phyloP scores from a whole-genome alignment of 64 coral and sea anemone genomes.

The Anthopleura sola region DNA sequence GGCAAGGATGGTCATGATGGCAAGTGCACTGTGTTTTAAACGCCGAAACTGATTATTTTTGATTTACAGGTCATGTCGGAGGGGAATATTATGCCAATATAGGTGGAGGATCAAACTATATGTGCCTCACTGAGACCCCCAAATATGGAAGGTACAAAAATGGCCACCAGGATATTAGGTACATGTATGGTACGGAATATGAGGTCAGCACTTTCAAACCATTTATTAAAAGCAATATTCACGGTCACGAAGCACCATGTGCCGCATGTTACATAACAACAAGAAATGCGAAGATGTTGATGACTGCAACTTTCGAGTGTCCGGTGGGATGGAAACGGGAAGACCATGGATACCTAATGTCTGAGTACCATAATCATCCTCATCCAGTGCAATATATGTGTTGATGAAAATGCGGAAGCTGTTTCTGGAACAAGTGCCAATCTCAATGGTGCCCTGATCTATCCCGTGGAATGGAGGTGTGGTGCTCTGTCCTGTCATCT shows the following conservation, averaged over 20 bases:
- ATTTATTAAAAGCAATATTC: not conserved
- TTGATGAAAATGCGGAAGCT: too few species aligned
- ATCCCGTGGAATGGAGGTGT: too few species aligned
- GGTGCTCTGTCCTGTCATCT: too few species aligned
- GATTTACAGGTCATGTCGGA: not conserved
- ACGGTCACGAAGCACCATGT: not conserved
- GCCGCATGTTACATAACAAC: not conserved
- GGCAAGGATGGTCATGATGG: not conserved
- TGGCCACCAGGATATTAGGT: not conserved
- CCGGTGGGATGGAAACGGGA: too few species aligned
- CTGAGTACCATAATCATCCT: too few species aligned
- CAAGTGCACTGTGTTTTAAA: not conserved
- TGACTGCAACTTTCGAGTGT: not conserved
- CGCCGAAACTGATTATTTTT: too few species aligned
- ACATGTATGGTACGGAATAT: too few species aligned
- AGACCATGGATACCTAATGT: too few species aligned
- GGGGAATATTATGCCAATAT: not conserved
- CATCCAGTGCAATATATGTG: too few species aligned
- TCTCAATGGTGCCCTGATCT: too few species aligned
- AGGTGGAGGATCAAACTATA: not conserved
- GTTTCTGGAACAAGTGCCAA: too few species aligned
- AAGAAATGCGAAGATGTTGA: not conserved
- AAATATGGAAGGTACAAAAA: not conserved
- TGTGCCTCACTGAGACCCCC: not conserved
- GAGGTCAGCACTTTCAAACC: not conserved